phyloP scores from a whole-genome alignment of 2,113 vertebrate species.

The Xiphophorus maculatus region DNA sequence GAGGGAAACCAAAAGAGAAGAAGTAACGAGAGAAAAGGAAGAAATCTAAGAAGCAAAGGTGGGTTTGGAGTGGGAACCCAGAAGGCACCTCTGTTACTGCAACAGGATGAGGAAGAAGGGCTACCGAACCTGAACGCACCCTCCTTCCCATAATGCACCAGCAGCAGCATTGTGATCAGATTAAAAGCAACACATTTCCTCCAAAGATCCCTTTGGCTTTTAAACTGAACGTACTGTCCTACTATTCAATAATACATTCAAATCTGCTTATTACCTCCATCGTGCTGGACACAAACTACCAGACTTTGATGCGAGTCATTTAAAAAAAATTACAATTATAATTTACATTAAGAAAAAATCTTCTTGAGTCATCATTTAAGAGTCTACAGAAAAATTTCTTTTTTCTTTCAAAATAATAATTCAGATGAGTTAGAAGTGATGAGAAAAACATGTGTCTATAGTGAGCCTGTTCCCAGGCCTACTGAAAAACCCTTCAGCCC shows the following conservation, averaged over 20 bases:
- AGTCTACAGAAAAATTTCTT: conserved; percentile 35
- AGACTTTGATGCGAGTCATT: conserved; percentile 16
- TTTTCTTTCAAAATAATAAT: conserved; percentile 11
- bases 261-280: conserved; percentile 45
- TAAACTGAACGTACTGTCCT: conserved; percentile 32
- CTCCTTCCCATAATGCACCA: conserved; percentile 36
- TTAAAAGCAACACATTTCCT: conserved; percentile 12
- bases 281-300: conserved; percentile 69
- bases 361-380: conserved; percentile 15
- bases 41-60: conserved; percentile 83
- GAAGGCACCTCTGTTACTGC: conserved; percentile 85
- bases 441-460: conserved; percentile 31
- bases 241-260: conserved; percentile 23
- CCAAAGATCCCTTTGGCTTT: conserved; percentile 35
- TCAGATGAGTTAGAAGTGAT: conserved; percentile 17
- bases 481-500: conserved; percentile 39
- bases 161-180: conserved; percentile 10
- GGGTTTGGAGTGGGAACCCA: conserved; percentile 86
- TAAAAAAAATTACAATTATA: background rate
- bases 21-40: conserved; percentile 89
- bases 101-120: conserved; percentile 58
- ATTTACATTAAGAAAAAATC: conserved; percentile 7
- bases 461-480: conserved; percentile 74
- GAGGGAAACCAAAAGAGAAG: conserved; percentile 82
- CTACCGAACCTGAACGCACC: conserved; percentile 45